Evolutionary conservation across 64 coral and sea anemone species (phyloP).

Genomic region (Astreopora myriophthalma): DNA sequence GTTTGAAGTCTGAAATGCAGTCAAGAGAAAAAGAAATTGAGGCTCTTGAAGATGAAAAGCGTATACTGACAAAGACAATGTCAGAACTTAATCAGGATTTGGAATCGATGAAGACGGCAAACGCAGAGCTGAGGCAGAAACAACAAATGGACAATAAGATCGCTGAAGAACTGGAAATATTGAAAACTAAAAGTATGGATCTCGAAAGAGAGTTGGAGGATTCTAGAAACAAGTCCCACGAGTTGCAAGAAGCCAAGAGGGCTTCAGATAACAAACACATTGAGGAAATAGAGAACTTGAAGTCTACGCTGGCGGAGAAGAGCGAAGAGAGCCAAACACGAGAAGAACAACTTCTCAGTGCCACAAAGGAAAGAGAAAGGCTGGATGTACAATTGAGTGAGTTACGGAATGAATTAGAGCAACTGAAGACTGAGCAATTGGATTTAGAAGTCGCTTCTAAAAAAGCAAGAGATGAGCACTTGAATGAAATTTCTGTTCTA

Average conservation of each 20-base stretch:
- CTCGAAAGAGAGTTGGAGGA: conserved; percentile 63
- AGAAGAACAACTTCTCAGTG: conserved; percentile 2
- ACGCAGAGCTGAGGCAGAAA: conserved; percentile 58
- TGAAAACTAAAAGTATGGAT: conserved; percentile 22
- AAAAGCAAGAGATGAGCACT: not conserved
- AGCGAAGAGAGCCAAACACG: not conserved
- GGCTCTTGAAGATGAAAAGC: conserved; percentile 13
- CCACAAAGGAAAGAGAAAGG: not conserved
- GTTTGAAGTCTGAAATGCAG: conserved; percentile 53
- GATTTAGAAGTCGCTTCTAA: conserved; percentile 4
- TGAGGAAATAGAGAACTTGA: conserved; percentile 40
- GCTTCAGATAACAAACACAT: conserved; percentile 63
- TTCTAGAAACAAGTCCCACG: conserved; percentile 23
- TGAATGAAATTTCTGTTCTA: not conserved
- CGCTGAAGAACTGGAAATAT: conserved; percentile 16
- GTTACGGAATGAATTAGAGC: not conserved
- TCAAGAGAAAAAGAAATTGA: conserved; percentile 5
- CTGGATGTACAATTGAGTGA: conserved; percentile 33
- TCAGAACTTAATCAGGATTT: conserved; percentile 42
- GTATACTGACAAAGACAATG: conserved; percentile 13
- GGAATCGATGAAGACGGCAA: conserved; percentile 24
- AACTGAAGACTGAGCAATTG: not conserved
- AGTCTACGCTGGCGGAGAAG: conserved; percentile 16
- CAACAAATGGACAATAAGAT: conserved; percentile 57
- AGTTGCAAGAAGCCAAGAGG: conserved; percentile 58